Conservation (phyloP, 2,113 vertebrate species). For the Syrmaticus mikado region DNA sequence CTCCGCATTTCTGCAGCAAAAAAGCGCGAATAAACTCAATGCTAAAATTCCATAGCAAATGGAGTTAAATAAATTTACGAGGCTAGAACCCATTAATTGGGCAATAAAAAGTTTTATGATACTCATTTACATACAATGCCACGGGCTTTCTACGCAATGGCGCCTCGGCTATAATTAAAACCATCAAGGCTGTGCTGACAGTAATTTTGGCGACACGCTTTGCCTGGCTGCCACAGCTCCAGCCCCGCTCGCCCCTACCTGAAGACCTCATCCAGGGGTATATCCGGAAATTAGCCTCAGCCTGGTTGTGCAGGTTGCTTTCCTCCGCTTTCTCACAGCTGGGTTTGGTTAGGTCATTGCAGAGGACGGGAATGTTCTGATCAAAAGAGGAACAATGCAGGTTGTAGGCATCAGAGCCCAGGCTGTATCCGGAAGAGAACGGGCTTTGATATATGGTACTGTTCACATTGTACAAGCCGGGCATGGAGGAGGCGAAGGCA, state of each 20-base stretch:
- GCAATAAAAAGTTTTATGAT: slow-evolving; percentile 96
- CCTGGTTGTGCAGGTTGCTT: slow-evolving; percentile 82
- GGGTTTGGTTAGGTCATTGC: slow-evolving; percentile 86
- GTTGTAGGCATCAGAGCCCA: slow-evolving; percentile 85
- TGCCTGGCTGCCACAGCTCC: slow-evolving; percentile 56
- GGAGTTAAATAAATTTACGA: slow-evolving; percentile 86
- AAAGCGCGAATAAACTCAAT: slow-evolving; percentile 54
- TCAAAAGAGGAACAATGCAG: slow-evolving; percentile 88
- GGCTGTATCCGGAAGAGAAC: slow-evolving; percentile 85
- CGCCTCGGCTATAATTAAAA: slow-evolving; percentile 88
- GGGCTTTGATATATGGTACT: slow-evolving; percentile 85
- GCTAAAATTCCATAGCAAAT: slow-evolving; percentile 79
- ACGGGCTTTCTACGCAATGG: slow-evolving; percentile 83
- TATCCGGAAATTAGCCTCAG: slow-evolving; percentile 89
- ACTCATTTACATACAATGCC: slow-evolving; percentile 92
- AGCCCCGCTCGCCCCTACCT: slow-evolving; percentile 85
- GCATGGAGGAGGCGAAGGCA: slow-evolving; percentile 84
- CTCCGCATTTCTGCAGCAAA: slow-evolving; percentile 35
- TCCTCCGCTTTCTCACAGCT: slow-evolving; percentile 88
- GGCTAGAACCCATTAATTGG: slow-evolving; percentile 85
- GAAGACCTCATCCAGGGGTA: slow-evolving; percentile 93
- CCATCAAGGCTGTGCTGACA: slow-evolving; percentile 81
- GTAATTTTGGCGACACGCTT: slow-evolving; percentile 69
- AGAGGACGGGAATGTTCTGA: slow-evolving; percentile 89
- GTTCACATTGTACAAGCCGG: slow-evolving; percentile 90